Evolutionary conservation across 2,113 vertebrate genomes (phyloP).

Genomic region (Thamnophis sirtalis): DNA sequence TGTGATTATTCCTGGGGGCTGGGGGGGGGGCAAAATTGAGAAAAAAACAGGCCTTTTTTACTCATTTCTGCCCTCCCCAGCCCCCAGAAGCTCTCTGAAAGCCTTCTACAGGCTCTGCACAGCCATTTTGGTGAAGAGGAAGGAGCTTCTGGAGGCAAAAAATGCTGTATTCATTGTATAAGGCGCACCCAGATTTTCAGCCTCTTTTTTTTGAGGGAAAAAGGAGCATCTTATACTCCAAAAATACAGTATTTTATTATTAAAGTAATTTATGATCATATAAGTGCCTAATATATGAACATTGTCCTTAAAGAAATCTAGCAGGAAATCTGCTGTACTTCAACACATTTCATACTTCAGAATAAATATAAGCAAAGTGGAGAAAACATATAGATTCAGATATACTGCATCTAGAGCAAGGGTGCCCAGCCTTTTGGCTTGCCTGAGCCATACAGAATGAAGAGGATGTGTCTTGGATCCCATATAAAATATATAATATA

Average conservation of each 20-base stretch:
- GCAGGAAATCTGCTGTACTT: neutral
- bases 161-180: too few relatives aligned
- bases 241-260: neutral
- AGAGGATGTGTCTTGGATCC: neutral
- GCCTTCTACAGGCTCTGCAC: too few relatives aligned
- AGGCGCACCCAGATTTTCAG: too few relatives aligned
- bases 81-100: too few relatives aligned
- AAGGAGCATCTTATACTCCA: too few relatives aligned
- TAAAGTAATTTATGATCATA: neutral
- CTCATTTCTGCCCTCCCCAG: too few relatives aligned
- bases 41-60: too few relatives aligned
- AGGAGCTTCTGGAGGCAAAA: too few relatives aligned
- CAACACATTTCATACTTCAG: neutral
- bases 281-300: neutral
- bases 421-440: neutral
- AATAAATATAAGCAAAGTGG: neutral
- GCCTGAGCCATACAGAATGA: neutral
- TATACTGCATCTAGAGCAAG: neutral
- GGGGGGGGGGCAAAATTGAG: too few relatives aligned
- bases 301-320: neutral
- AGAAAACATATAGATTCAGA: neutral
- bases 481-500: neutral
- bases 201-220: too few relatives aligned
- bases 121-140: too few relatives aligned
- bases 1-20: neutral